Conservation (phyloP, 2,113 vertebrate genomes). For the Grantiella picta region DNA sequence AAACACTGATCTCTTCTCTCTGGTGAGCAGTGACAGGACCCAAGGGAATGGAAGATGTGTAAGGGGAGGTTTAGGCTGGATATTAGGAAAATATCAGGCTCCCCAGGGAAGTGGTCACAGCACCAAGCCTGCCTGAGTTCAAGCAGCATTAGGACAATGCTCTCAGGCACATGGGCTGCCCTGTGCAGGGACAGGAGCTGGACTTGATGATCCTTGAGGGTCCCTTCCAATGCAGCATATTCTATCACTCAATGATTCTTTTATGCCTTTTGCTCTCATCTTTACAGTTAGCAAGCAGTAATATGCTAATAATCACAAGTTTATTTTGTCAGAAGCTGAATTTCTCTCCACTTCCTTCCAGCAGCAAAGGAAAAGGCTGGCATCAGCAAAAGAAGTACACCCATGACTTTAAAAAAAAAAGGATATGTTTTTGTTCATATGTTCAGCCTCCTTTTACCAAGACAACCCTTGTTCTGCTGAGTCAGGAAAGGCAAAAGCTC, state of each 20-base stretch:
- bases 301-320: background rate
- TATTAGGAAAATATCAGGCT: background rate
- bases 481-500: background rate
- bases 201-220: background rate
- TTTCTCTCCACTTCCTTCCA: background rate
- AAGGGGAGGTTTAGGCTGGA: background rate
- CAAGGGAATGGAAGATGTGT: background rate
- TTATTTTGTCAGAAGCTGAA: background rate
- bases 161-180: background rate
- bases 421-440: background rate
- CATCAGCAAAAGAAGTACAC: conserved; percentile 25
- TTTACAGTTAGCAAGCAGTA: background rate
- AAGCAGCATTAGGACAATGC: background rate
- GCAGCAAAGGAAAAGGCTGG: background rate
- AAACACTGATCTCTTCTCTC: background rate
- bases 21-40: background rate
- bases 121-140: background rate
- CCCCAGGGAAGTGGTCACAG: background rate
- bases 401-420: background rate
- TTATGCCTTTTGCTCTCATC: background rate
- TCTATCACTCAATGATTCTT: background rate
- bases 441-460: background rate
- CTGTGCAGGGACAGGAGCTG: background rate
- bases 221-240: background rate
- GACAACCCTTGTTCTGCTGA: background rate